Evolutionary conservation across 2,113 vertebrate species (phyloP).

Genomic region (Mionectes macconnelli): DNA sequence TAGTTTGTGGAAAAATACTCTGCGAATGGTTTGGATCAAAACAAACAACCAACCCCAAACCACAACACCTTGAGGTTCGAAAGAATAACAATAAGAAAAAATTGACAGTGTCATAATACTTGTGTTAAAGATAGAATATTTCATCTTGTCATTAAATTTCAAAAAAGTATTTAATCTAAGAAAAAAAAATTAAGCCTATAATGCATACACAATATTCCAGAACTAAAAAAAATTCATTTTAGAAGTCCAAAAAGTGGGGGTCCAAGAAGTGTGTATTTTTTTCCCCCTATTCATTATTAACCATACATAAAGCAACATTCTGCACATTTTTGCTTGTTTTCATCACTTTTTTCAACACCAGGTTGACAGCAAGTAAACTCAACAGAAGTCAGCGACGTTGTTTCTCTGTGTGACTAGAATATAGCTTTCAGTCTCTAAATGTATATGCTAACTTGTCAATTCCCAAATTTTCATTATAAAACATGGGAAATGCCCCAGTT

Average conservation of each 20-base stretch:
- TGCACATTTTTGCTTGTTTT: background rate
- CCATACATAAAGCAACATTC: background rate
- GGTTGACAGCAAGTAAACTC: background rate
- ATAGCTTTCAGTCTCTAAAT: background rate
- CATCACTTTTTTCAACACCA: background rate
- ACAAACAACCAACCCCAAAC: background rate
- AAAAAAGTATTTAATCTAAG: background rate
- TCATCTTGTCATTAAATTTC: background rate
- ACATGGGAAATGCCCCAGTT: background rate
- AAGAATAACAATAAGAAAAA: background rate
- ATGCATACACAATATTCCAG: background rate
- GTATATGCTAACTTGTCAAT: background rate
- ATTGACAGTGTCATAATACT: background rate
- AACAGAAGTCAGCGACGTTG: background rate
- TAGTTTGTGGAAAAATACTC: background rate
- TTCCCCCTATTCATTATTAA: background rate
- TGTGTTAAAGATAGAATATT: background rate
- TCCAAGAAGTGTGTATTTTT: too few species aligned
- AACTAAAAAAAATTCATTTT: background rate
- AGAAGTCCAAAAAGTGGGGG: background rate
- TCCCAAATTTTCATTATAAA: background rate
- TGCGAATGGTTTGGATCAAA: rapidly evolving
- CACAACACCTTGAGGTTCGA: rapidly evolving
- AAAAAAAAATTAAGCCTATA: background rate
- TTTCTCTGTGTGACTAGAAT: background rate